Evolutionary conservation across 2,113 vertebrate species (phyloP).

Genomic region (Rhizomys pruinosus): DNA sequence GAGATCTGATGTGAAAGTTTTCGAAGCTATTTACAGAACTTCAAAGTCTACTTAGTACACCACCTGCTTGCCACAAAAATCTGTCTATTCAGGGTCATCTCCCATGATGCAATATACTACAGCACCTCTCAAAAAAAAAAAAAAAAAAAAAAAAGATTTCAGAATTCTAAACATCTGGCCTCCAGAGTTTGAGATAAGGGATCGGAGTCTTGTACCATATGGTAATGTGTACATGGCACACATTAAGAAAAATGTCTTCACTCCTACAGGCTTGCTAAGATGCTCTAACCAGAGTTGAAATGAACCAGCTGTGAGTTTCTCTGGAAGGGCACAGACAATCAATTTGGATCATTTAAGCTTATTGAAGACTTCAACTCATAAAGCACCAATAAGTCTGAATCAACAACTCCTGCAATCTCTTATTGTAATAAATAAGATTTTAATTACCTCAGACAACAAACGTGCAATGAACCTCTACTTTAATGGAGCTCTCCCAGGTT

Average conservation of each 20-base stretch:
- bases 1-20: background rate
- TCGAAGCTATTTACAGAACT: background rate
- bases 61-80: background rate
- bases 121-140: slow-evolving; percentile 25
- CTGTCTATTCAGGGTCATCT: background rate
- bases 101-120: background rate
- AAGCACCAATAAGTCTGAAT: slow-evolving; percentile 72
- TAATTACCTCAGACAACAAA: slow-evolving; percentile 74
- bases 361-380: slow-evolving; percentile 78
- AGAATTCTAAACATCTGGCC: slow-evolving; percentile 62
- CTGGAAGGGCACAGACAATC: slow-evolving; percentile 68
- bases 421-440: slow-evolving; percentile 76
- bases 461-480: slow-evolving; percentile 55
- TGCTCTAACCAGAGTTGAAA: slow-evolving; percentile 59
- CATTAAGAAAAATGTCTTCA: slow-evolving; percentile 38
- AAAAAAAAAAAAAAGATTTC: too few relatives aligned
- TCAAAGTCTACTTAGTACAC: background rate
- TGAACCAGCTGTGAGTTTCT: slow-evolving; percentile 65
- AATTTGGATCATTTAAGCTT: slow-evolving; percentile 79
- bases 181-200: slow-evolving; percentile 21
- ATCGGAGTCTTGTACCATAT: background rate
- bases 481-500: slow-evolving; percentile 50
- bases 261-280: slow-evolving; percentile 39
- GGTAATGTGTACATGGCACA: background rate
- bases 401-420: slow-evolving; percentile 68